phyloP scores from a whole-genome alignment of 2,113 vertebrate species.

The Albula goreensis region DNA sequence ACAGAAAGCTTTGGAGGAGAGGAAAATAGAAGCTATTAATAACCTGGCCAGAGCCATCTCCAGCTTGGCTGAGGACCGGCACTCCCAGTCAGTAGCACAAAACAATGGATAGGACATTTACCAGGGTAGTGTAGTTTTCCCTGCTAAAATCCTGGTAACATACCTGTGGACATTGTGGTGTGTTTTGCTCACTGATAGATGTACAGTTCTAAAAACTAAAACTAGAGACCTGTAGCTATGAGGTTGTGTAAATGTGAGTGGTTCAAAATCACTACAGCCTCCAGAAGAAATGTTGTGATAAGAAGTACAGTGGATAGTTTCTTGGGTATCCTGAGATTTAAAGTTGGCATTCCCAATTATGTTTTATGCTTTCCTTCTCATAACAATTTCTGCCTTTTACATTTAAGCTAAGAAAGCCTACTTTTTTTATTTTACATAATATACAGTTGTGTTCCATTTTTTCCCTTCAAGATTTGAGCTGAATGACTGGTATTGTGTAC shows the following conservation, averaged over 20 bases:
- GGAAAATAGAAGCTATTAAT: conserved; percentile 74
- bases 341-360: background rate
- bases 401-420: background rate
- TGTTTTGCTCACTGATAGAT: background rate
- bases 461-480: background rate
- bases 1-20: conserved; percentile 73
- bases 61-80: conserved; percentile 63
- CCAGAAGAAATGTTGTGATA: background rate
- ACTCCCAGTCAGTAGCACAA: conserved; percentile 44
- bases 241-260: conserved; percentile 6
- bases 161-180: background rate
- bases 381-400: background rate
- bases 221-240: background rate
- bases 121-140: background rate
- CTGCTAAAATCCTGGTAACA: background rate
- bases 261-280: background rate
- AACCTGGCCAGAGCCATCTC: conserved; percentile 72
- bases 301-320: background rate
- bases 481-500: background rate
- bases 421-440: background rate
- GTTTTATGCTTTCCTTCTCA: background rate
- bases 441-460: background rate
- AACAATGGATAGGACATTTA: background rate
- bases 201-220: background rate
- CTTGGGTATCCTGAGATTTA: background rate